Conservation (phyloP, 2,113 vertebrate species). For the Anhinga anhinga region DNA sequence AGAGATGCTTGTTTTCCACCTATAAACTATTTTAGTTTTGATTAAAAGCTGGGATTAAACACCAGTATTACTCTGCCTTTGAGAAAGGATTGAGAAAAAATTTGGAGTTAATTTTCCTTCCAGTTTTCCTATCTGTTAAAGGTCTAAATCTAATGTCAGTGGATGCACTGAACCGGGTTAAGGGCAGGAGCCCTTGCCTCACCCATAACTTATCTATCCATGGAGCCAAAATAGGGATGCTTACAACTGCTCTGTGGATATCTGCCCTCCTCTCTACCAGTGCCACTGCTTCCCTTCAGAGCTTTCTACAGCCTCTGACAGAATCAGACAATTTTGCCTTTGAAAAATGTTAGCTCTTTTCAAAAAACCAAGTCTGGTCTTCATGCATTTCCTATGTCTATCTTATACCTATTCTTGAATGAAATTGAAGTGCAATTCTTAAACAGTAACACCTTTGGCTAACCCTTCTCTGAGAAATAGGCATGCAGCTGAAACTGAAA, state of each 20-base stretch:
- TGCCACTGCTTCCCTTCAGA: not conserved
- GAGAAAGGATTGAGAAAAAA: not conserved
- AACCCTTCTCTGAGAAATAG: not conserved
- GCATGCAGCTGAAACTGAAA: not conserved
- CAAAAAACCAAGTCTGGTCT: not conserved
- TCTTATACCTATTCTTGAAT: not conserved
- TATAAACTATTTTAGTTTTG: not conserved
- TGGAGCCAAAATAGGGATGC: not conserved
- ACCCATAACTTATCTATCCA: not conserved
- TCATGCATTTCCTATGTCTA: not conserved
- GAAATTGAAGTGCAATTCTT: not conserved
- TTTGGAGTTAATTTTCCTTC: not conserved
- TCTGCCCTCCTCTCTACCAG: not conserved
- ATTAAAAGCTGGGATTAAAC: not conserved
- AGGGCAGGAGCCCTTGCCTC: not conserved
- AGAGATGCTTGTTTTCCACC: not conserved
- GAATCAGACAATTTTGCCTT: not conserved
- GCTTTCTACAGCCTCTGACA: not conserved
- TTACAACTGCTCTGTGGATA: not conserved
- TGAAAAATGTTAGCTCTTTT: not conserved
- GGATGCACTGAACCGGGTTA: not conserved
- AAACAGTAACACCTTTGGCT: not conserved
- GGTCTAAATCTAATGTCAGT: not conserved
- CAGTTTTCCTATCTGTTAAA: not conserved
- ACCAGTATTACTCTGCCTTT: not conserved